Evolutionary conservation across 2,888 invertebrate genomes (phyloP), one percentile per base, ranked within the genome.

Genomic region (Standfussiana lucernea): DNA sequence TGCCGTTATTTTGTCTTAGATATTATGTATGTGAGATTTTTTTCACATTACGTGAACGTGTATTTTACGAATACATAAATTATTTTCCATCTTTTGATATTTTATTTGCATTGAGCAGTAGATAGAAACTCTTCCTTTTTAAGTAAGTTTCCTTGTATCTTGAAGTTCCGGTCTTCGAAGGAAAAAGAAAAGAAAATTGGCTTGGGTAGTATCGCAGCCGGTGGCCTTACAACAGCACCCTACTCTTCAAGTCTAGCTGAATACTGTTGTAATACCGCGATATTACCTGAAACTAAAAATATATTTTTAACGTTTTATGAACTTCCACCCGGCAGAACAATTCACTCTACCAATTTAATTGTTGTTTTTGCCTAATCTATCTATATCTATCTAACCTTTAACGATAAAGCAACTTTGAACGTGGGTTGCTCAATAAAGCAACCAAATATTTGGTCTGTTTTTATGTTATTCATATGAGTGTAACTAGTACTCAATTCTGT

Each of bases 41-140:
- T 77, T 83, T 76, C 72, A 79, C 70, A 77, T 64, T 64, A 40
- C 40, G 64, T 78, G 70, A 64, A 68, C 75, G 71, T 84, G 86
- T 86, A 87, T 88, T 89, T 77, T 80, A 67, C 74, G 80, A 89
- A 89, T 89, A 88, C 88, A 88, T 75, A 35, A 64, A 77, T 85
- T 79, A 79, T 82, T 85, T 89, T 79, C 72, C 71, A 68, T 35
- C 2, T 70, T 40, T 50, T 85, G 84, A 87, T 83, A 89, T 88
- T 88, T 88, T 89, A 88, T 88, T 88, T 89, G 47, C 62, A 72
- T 79, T 64, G 66, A 69, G 69, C 45, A 73, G 69, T 83, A 75
- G 72, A 77, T 83, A 64, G 18, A 68, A n/a, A n/a, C 42, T 56
- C 3, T 56, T 42, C 21, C 21, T 78, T 11, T 53, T 32, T 35